A percentile compares a stretch with the other conserved stretches of the same genome.
phyloP scores from a whole-genome alignment of 1,140 invertebrate genomes.

The Steinernema feltiae region DNA sequence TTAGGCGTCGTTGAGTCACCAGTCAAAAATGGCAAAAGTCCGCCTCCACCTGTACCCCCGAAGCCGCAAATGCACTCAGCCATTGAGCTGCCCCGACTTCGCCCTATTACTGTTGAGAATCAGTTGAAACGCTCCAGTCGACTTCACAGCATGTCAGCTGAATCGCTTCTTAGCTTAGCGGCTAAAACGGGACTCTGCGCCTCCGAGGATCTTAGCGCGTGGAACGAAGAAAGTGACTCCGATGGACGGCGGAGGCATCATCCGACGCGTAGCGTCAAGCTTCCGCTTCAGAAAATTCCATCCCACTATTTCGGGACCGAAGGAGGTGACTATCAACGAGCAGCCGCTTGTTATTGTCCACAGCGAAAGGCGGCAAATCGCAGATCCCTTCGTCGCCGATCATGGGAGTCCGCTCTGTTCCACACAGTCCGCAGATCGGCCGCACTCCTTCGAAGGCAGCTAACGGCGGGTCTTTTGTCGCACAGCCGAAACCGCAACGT shows the following conservation, averaged over 20 bases:
- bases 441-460: too few species aligned
- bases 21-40: neutral
- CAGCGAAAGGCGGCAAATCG: conserved; percentile 7
- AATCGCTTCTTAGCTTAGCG: neutral
- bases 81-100: neutral
- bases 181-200: neutral
- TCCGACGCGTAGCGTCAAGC: conserved; percentile 2
- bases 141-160: conserved; percentile 3
- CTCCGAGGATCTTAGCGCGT: neutral
- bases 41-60: neutral
- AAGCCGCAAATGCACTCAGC: neutral
- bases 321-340: conserved; percentile 4
- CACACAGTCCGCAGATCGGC: conserved; percentile 29
- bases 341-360: neutral
- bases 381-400: conserved; percentile 13
- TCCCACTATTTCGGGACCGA: neutral
- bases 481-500: too few species aligned
- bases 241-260: neutral
- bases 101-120: neutral
- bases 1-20: neutral
- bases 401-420: conserved; percentile 24
- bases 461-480: too few species aligned
- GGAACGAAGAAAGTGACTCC: neutral
- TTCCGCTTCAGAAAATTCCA: conserved; percentile 10
- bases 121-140: neutral